These are phyloP conservation scores for Ceratotherium simum DNA, from an alignment of 2,113 vertebrate genomes.

Conservation along the genomic window DNA sequence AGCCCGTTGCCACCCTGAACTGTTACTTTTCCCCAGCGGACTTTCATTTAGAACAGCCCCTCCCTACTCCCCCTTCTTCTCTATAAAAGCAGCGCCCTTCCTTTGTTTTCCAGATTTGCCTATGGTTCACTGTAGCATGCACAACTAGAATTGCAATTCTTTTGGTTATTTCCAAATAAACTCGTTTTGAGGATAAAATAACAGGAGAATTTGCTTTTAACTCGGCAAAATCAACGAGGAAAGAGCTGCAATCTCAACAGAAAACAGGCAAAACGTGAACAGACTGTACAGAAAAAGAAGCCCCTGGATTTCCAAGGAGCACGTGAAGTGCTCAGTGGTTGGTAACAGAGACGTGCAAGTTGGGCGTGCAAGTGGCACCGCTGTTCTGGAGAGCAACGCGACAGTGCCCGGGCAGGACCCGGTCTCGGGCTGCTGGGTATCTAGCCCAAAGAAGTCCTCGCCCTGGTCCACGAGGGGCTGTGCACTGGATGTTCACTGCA, in stretches of 20 bases:
- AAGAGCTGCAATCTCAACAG: background rate
- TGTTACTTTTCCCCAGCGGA: too few species aligned
- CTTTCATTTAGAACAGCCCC: too few species aligned
- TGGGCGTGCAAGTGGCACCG: accelerated
- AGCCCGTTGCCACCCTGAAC: too few species aligned
- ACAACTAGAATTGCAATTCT: too few species aligned
- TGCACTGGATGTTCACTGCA: accelerated
- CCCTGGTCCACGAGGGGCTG: accelerated
- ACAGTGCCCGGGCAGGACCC: accelerated
- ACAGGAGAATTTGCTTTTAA: too few species aligned
- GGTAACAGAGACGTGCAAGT: accelerated
- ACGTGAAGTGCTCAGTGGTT: accelerated
- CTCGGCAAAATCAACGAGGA: background rate
- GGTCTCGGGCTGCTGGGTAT: background rate
- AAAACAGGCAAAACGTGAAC: background rate
- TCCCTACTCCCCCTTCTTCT: too few species aligned
- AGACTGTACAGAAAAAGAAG: background rate
- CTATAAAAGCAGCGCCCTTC: too few species aligned
- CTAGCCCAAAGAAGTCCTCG: background rate
- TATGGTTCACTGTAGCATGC: too few species aligned
- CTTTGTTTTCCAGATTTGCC: too few species aligned
- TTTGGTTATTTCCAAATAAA: too few species aligned
- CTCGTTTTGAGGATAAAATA: too few species aligned
- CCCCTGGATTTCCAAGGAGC: background rate
- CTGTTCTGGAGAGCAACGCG: accelerated